Evolutionary conservation across 1,140 invertebrate species (phyloP).

Genomic region (Nasonia vitripennis): DNA sequence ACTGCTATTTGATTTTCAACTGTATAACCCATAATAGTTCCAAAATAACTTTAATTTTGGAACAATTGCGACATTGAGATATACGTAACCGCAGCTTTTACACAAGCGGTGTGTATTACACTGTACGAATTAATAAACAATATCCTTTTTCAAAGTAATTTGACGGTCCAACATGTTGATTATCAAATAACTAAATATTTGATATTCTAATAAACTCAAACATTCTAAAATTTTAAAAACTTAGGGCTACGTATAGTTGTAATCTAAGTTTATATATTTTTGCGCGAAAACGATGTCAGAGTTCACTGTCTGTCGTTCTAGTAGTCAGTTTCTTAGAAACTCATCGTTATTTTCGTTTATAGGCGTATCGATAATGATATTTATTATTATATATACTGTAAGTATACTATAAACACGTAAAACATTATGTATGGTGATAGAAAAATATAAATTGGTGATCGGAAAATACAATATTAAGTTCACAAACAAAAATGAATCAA

Average conservation of each 20-base stretch:
- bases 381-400: constrained; percentile 20
- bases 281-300: neutral
- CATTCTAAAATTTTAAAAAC: constrained; percentile 35
- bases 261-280: constrained; percentile 34
- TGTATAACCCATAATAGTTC: neutral
- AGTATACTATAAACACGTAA: constrained; percentile 19
- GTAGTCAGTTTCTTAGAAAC: neutral
- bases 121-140: neutral
- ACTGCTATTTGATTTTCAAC: neutral
- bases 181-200: constrained; percentile 31
- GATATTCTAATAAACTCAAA: constrained; percentile 13
- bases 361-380: constrained; percentile 1
- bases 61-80: neutral
- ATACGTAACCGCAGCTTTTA: neutral
- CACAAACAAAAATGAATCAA: neutral
- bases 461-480: constrained; percentile 23
- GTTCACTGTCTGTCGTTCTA: neutral
- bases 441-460: constrained; percentile 11
- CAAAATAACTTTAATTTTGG: neutral
- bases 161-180: constrained; percentile 9
- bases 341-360: neutral
- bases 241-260: neutral
- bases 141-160: constrained; percentile 26
- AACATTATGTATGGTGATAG: constrained; percentile 7
- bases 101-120: neutral